phyloP scores from a whole-genome alignment of 2,113 vertebrate species.

The Garra rufa region DNA sequence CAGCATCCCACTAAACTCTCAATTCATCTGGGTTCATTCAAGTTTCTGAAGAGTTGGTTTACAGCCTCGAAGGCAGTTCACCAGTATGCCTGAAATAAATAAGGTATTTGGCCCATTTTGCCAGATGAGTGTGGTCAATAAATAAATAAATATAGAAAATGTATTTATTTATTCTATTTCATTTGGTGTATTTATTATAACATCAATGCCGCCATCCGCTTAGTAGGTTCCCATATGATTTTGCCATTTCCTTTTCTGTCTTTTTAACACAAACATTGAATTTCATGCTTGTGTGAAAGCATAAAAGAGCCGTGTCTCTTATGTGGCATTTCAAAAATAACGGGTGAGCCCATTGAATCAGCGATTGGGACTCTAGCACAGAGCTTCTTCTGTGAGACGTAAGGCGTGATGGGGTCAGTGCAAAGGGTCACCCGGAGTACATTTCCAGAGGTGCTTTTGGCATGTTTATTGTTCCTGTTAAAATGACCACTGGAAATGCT shows the following conservation, averaged over 20 bases:
- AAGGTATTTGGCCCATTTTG: constrained; percentile 3
- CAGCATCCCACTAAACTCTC: neutral
- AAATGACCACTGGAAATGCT: constrained; percentile 52
- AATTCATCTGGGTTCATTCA: constrained; percentile 5
- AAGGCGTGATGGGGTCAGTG: constrained; percentile 55
- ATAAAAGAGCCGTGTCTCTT: constrained; percentile 27
- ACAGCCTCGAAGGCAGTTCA: neutral
- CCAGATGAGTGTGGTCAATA: neutral
- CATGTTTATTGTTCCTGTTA: constrained; percentile 64
- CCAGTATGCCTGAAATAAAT: neutral
- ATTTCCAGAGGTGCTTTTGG: constrained; percentile 58
- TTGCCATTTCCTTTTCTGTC: constrained; percentile 32
- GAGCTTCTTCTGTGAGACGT: constrained; percentile 52
- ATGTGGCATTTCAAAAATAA: constrained; percentile 67
- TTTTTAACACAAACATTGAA: constrained; percentile 47
- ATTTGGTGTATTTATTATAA: neutral
- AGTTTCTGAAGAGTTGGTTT: constrained; percentile 17
- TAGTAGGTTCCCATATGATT: too few species aligned
- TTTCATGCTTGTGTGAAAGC: constrained; percentile 37
- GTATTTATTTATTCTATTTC: neutral
- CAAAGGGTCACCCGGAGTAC: constrained; percentile 17
- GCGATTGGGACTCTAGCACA: constrained; percentile 30
- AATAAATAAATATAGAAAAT: neutral
- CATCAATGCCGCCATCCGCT: too few species aligned
- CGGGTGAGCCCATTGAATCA: constrained; percentile 37